Evolutionary conservation across 37 sponge, comb jelly and placozoan species (phyloP), one percentile per base, ranked within the genome.

Genomic region (Lycopodina hypogea): DNA sequence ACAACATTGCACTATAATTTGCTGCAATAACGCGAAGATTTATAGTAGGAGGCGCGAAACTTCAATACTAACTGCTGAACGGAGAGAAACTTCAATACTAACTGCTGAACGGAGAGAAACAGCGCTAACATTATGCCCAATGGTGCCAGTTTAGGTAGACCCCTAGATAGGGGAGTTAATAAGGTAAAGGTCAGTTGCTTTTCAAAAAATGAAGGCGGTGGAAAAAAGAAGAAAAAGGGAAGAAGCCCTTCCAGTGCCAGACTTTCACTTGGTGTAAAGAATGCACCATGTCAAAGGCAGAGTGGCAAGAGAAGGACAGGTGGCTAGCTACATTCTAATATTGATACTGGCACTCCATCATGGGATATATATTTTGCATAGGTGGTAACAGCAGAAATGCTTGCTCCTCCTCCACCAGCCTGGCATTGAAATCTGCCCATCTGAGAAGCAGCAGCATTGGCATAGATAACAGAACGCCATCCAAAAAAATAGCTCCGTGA

Each of bases 371-470:
- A 60, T 60, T 29, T 12, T 29, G 3, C 61, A 60, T 6, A 60
- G 28, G 6, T 60, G 61, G 61, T 60, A 60, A 12, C 29, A 45
- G 48, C 48, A 45, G 48, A 4, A 45, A 45, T 45, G 9, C 48
- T 45, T 45, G 8, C 9, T 4, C 48, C 48, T 45, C 48, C 9
- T 4, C 48, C 48, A 45, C 48, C 4, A 45, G 4, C 9, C 8
- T 45, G 48, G 48, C 48, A 45, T 45, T 45, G 29, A 4, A 12
- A 2, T 65, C 66, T 4, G 3, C 35, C 34, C 66, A 65, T 3
- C 66, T 65, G 26, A 58, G 75, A 48, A 83, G 84, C 61, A 83
- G 84, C 41, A 71, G 72, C 42, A 68, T 69, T 29, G 76, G 84
- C 53, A 17, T 83, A 1, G 84, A 83, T 11, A 75, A 68, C 32